phyloP scores from a whole-genome alignment of 2,113 vertebrate species.

The Pandion haliaetus region DNA sequence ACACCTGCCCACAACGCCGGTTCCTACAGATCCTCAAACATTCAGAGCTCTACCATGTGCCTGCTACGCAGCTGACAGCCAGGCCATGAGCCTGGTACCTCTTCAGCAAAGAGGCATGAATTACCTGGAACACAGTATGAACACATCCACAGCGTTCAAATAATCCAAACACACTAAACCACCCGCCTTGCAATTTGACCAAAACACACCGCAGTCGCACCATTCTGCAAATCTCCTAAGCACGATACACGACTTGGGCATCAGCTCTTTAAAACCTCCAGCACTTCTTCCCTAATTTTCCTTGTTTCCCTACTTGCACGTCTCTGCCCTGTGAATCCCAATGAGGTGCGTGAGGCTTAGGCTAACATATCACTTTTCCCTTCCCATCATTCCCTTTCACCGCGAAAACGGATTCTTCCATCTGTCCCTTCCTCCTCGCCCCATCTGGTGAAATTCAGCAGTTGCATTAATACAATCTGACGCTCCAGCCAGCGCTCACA shows the following conservation, averaged over 20 bases:
- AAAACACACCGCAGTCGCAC: neutral
- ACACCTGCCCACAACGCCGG: rapidly evolving
- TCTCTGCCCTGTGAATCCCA: neutral
- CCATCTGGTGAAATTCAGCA: neutral
- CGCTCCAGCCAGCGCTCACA: neutral
- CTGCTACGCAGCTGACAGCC: neutral
- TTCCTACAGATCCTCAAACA: neutral
- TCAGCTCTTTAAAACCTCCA: neutral
- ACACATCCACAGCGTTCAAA: rapidly evolving
- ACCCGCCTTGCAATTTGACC: rapidly evolving
- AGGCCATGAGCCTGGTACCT: neutral
- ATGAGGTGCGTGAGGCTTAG: neutral
- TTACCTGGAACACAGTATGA: neutral
- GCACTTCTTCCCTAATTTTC: rapidly evolving
- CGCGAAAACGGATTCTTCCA: neutral
- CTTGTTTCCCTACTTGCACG: neutral
- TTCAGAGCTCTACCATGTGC: rapidly evolving
- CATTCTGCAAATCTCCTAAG: neutral
- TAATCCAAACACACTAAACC: neutral
- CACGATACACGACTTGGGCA: rapidly evolving
- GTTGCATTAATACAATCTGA: neutral
- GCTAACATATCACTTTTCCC: neutral
- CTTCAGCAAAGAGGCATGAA: neutral
- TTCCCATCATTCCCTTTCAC: neutral
- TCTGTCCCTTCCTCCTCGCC: neutral